These are phyloP conservation scores for Saguinus imperator DNA, from an alignment of 2,113 vertebrate species.

Conservation along the genomic window DNA sequence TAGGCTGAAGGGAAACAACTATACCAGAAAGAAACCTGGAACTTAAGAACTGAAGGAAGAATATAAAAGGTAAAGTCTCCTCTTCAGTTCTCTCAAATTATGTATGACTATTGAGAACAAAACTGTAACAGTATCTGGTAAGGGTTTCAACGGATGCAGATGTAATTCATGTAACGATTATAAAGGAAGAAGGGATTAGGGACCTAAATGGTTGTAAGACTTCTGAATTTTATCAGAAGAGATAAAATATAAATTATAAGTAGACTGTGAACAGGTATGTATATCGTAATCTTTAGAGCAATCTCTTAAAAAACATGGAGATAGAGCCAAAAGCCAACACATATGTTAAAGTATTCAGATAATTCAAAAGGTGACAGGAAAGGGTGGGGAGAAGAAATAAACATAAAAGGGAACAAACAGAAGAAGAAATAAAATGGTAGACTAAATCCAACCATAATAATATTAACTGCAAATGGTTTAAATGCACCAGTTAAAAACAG, in stretches of 20 bases:
- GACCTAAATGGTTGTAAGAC: neutral
- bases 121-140: neutral
- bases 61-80: neutral
- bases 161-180: neutral
- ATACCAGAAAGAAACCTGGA: neutral
- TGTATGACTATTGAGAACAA: neutral
- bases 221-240: neutral
- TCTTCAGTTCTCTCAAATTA: conserved; percentile 6
- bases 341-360: neutral
- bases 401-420: neutral
- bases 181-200: neutral
- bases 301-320: neutral
- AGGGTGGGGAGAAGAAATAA: neutral
- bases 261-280: neutral
- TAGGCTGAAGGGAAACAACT: neutral
- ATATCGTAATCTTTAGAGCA: neutral
- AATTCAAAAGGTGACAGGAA: neutral
- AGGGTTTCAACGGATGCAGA: neutral
- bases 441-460: neutral
- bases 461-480: neutral
- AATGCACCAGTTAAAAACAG: neutral
- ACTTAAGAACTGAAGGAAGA: neutral
- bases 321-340: neutral
- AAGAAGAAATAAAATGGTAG: neutral
- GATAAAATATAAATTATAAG: neutral